Base-by-base conservation (phyloP, 2,113 vertebrate genomes). In the Calypte anna region DNA sequence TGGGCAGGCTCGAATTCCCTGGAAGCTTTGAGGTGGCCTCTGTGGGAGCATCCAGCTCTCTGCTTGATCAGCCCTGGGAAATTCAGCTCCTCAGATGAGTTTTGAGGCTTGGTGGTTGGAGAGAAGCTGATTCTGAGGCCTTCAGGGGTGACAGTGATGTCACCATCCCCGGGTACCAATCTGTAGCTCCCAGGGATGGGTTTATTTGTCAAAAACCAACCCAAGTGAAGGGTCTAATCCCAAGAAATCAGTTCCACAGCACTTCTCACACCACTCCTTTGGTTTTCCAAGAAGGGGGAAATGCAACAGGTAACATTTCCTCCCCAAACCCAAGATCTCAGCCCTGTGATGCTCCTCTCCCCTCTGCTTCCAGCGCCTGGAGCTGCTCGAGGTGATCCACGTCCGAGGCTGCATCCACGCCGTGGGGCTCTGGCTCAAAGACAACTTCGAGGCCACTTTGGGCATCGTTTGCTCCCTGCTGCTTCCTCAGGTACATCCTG, bases 381-480 rank as follows among this genome's bases (percentile, higher is more conserved):
- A 97, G 85, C 97, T 99, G 86, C 96, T 98, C 2, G 91, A 96
- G 7, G 3, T 95, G 69, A 99, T 99, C 95, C 97, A 99, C 1
- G 99, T 99, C 40, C 98, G 99, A 17, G 99, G 99, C 94, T 99
- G 99, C 90, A 98, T 99, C 95, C 98, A 99, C 7, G 98, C 98
- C 1, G 97, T 99, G 14, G 98, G 98, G 82, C 98, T 99, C 73
- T 99, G 99, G 99, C 98, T 99, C 96, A 98, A 98, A 48, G 99
- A 99, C 98, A 98, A 99, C 96, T 97, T 98, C 6, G 98, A 98
- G 64, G 92, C 97, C 88, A 98, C 98, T 3, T 19, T 98, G 30
- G 98, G 97, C 30, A 96, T 99, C 7, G 98, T 98, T 95, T 98
- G 97, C 44, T 98, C 98, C 48, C 85, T 99, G 14, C 98, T 99